phyloP scores from a whole-genome alignment of 2,888 invertebrate species.

The Augiades crinisus region DNA sequence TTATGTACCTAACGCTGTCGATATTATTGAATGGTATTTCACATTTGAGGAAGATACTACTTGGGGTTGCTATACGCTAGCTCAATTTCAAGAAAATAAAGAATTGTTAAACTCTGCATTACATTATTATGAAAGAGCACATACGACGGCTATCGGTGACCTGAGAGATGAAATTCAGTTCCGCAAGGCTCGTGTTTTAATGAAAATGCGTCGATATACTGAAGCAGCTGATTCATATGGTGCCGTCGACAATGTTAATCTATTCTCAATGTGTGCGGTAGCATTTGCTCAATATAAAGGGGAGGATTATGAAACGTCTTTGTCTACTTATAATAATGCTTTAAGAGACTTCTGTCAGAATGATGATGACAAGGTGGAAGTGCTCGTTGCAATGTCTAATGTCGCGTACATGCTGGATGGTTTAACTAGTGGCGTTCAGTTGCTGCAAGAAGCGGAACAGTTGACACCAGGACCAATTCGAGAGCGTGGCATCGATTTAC shows the following conservation, averaged over 20 bases:
- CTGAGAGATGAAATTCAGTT: not conserved
- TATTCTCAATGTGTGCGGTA: not conserved
- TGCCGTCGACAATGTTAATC: not conserved
- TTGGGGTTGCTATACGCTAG: slow-evolving; percentile 86
- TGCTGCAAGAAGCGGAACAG: not conserved
- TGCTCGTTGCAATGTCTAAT: not conserved
- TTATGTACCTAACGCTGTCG: slow-evolving; percentile 88
- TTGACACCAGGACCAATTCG: not conserved
- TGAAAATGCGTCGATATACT: not conserved
- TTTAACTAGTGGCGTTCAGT: not conserved
- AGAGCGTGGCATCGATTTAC: not conserved
- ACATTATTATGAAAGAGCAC: not conserved
- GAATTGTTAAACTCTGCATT: not conserved
- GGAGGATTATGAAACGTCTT: not conserved
- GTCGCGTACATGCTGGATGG: not conserved
- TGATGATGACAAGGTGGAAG: not conserved
- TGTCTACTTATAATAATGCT: not conserved
- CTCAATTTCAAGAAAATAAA: slow-evolving; percentile 83
- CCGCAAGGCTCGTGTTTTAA: not conserved
- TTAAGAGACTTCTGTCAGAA: not conserved
- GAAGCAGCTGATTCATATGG: not conserved
- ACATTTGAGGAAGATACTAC: slow-evolving; percentile 80
- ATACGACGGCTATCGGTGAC: not conserved
- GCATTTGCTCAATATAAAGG: not conserved
- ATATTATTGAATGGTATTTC: slow-evolving; percentile 88